Evolutionary conservation across 2,797 vertebrate species (phyloP), one percentile per base, ranked within the genome.

Genomic region (Chaunax sp.): DNA sequence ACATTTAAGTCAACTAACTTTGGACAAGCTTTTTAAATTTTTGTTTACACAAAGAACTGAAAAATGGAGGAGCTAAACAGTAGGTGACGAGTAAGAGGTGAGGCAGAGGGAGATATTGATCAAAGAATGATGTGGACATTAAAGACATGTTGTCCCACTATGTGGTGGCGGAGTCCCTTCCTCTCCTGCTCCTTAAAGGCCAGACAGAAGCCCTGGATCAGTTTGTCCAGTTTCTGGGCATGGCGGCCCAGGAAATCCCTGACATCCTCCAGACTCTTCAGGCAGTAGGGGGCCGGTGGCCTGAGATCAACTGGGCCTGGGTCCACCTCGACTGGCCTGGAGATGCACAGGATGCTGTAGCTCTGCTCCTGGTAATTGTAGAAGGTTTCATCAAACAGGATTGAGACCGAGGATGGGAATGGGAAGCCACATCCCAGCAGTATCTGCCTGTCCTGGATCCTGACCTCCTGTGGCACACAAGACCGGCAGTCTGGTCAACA

Each of bases 311-410:
- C 93, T 91, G 77, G 80, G 75, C 69, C 76, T 0, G 84, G 81
- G 0, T 91, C 85, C 16, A 69, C 74, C 41, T 94, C 91, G 1
- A 93, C 16, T 0, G 93, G 95, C 55, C 96, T 90, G 52, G 96
- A 94, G 79, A 99, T 92, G 67, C 97, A 99, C 55, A 98, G 78
- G 69, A 98, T 94, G 84, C 95, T 98, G 92, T 96, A 99, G 80
- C 96, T 97, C 92, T 99, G 96, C 91, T 99, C 97, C 84, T 91
- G 94, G 45, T 97, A 95, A 23, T 98, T 99, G 92, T 99, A 99
- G 90, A 99, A 99, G 0, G 97, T 99, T 85, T 99, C 97, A 85
- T 99, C 98, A 69, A 99, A 99, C 69, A 99, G 94, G 87, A 99
- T 90, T 41, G 96, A 90, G n/a, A 98, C 88, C 0, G 95, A 93